Percentiles rank a stretch among this genome's conserved stretches.
Evolutionary conservation across 2,888 invertebrate genomes (phyloP).

Genomic region (Caenorhabditis sp.): DNA sequence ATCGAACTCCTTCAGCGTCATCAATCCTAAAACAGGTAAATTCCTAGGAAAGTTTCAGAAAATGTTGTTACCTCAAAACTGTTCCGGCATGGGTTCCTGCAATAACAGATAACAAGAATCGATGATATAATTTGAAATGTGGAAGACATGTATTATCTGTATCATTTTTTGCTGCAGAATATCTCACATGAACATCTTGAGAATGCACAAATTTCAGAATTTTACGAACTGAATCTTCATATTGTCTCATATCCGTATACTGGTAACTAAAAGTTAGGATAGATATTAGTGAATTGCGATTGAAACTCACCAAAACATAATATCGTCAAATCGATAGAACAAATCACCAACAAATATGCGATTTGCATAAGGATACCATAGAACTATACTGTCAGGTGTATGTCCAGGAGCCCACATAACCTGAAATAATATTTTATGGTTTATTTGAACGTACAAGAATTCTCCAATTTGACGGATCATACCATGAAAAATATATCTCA

Average conservation of each 20-base stretch:
- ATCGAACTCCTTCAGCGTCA: conserved; percentile 57
- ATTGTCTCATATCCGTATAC: conserved; percentile 49
- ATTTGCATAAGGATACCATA: conserved; percentile 50
- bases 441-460: too few relatives aligned
- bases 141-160: conserved; percentile 46
- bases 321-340: conserved; percentile 56
- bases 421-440: conserved; percentile 15
- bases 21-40: conserved; percentile 45
- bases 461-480: too few relatives aligned
- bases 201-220: conserved; percentile 45
- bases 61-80: conserved; percentile 36
- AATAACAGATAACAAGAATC: conserved; percentile 51
- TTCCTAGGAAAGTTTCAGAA: background rate
- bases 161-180: conserved; percentile 48
- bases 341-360: conserved; percentile 56
- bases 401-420: conserved; percentile 57
- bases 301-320: conserved; percentile 44
- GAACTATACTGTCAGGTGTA: conserved; percentile 53
- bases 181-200: conserved; percentile 38
- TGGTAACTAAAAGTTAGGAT: conserved; percentile 38
- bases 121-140: conserved; percentile 48
- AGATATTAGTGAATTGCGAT: background rate
- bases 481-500: too few relatives aligned
- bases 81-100: conserved; percentile 54
- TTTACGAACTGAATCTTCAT: conserved; percentile 50